phyloP scores from a whole-genome alignment of 2,113 vertebrate genomes.

The Percina caprodes region DNA sequence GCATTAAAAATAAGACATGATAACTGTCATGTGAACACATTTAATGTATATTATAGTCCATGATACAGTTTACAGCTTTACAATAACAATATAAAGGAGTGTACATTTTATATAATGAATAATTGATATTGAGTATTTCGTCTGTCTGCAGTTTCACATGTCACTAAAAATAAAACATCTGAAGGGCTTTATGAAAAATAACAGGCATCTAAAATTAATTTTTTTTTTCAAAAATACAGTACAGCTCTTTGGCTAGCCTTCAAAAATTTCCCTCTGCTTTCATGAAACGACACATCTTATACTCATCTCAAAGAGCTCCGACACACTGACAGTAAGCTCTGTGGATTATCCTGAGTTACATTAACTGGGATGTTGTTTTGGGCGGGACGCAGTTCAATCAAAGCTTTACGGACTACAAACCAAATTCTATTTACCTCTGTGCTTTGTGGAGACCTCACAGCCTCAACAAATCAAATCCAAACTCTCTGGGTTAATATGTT shows the following conservation, averaged over 20 bases:
- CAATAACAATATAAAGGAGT: conserved; percentile 38
- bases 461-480: neutral
- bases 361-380: neutral
- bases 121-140: neutral
- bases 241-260: conserved; percentile 5
- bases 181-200: conserved; percentile 34
- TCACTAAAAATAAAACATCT: conserved; percentile 48
- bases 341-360: neutral
- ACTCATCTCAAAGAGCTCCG: neutral
- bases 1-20: neutral
- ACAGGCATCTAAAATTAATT: conserved; percentile 30
- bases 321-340: neutral
- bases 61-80: conserved; percentile 11
- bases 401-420: neutral
- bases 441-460: neutral
- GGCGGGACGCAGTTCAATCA: neutral
- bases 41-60: conserved; percentile 33
- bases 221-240: conserved; percentile 24
- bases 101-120: neutral
- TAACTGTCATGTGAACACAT: conserved; percentile 28
- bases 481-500: neutral
- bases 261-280: neutral
- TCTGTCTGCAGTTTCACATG: conserved; percentile 19
- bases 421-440: neutral
- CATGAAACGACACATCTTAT: neutral